Evolutionary conservation across 2,113 vertebrate genomes (phyloP).

Genomic region (Scatophagus argus): DNA sequence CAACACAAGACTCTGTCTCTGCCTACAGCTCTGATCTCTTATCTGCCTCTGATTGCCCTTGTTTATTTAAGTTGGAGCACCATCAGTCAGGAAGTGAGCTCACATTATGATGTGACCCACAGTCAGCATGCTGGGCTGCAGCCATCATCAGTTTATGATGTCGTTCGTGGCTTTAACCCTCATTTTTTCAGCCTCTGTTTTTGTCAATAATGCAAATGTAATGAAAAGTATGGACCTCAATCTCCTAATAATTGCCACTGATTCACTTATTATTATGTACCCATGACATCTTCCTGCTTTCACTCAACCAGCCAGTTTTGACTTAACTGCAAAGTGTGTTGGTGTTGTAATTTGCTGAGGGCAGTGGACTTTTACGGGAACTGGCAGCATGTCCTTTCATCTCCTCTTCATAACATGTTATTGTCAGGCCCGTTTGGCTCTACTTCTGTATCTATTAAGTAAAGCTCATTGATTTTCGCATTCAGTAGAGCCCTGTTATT

Average conservation of each 20-base stretch:
- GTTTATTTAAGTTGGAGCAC: constrained; percentile 57
- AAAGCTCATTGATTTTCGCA: constrained; percentile 44
- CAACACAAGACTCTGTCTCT: constrained; percentile 39
- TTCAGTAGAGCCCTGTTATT: constrained; percentile 1
- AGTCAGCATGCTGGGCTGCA: constrained; percentile 2
- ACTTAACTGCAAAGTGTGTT: constrained; percentile 1
- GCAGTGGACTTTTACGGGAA: constrained; percentile 31
- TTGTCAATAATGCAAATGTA: background rate
- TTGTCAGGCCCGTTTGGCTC: constrained; percentile 5
- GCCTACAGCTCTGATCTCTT: constrained; percentile 57
- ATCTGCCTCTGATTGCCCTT: constrained; percentile 60
- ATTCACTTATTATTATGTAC: background rate
- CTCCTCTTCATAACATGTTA: constrained; percentile 13
- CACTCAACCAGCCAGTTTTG: background rate
- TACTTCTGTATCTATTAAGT: constrained; percentile 17
- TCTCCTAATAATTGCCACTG: constrained; percentile 1
- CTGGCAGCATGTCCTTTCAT: constrained; percentile 26
- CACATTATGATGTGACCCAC: constrained; percentile 14
- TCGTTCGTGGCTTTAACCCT: background rate
- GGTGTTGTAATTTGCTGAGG: constrained; percentile 1
- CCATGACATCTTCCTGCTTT: background rate
- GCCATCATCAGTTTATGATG: constrained; percentile 2
- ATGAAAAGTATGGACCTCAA: background rate
- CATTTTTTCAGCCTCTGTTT: background rate
- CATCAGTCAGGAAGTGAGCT: constrained; percentile 54